A percentile compares a stretch with the other conserved stretches of the same genome.
phyloP scores from a whole-genome alignment of 2,888 invertebrate species.

The Idaea biselata region DNA sequence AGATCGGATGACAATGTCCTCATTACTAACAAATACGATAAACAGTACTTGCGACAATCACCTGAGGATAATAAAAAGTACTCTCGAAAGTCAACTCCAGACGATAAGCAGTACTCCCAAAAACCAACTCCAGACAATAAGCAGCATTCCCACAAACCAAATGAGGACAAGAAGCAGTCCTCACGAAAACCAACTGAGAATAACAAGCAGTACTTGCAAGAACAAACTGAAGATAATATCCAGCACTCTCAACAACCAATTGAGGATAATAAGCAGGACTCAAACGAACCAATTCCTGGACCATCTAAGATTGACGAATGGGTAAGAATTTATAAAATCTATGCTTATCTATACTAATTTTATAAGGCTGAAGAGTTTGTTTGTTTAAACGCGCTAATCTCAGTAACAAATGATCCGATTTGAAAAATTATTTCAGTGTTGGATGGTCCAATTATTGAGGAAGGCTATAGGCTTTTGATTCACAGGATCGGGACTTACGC shows the following conservation, averaged over 20 bases:
- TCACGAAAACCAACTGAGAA: background rate
- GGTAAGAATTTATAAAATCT: background rate
- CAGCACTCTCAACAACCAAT: conserved; percentile 5
- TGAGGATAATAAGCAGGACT: background rate
- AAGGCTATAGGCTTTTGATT: too few relatives aligned
- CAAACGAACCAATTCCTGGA: background rate
- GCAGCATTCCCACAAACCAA: conserved; percentile 5
- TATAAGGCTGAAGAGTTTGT: too few relatives aligned
- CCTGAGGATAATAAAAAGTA: background rate
- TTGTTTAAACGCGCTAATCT: too few relatives aligned
- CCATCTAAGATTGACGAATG: background rate
- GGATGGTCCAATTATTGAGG: too few relatives aligned
- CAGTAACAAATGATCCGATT: too few relatives aligned
- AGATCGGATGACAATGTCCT: conserved; percentile 50
- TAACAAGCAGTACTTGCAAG: background rate
- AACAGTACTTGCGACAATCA: conserved; percentile 10
- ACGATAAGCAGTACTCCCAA: conserved; percentile 20
- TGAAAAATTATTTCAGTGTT: too few relatives aligned
- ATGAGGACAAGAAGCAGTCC: conserved; percentile 21
- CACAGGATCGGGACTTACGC: too few relatives aligned
- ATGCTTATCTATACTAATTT: too few relatives aligned
- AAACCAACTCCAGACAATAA: conserved; percentile 14
- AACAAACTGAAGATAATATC: conserved; percentile 14
- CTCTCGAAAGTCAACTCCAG: background rate
- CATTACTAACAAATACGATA: conserved; percentile 49